Conservation (phyloP, 2,888 invertebrate genomes). For the Smittia aterrima region DNA sequence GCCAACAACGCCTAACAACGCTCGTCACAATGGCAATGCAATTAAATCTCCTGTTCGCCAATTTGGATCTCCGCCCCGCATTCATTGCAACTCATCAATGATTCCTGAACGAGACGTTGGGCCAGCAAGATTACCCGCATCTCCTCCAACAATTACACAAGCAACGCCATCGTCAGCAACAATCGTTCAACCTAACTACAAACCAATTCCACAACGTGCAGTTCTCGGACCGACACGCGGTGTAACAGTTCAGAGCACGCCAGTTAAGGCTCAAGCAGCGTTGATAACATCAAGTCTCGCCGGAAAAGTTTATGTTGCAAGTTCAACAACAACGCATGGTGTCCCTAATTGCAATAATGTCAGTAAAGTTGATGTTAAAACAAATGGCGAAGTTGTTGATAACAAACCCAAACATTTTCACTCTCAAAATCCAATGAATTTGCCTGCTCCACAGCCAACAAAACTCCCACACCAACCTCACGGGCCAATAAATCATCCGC, state of each 20-base stretch:
- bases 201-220: slow-evolving; percentile 47
- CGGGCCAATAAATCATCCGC: slow-evolving; percentile 39
- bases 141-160: slow-evolving; percentile 38
- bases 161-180: slow-evolving; percentile 35
- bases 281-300: slow-evolving; percentile 59
- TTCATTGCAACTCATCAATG: slow-evolving; percentile 42
- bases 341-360: slow-evolving; percentile 4
- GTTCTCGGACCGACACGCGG: slow-evolving; percentile 57
- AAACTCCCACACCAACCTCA: not conserved
- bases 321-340: slow-evolving; percentile 44
- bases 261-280: slow-evolving; percentile 61
- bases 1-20: slow-evolving; percentile 48
- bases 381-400: slow-evolving; percentile 29
- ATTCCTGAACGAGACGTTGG: slow-evolving; percentile 44
- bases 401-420: slow-evolving; percentile 37
- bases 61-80: slow-evolving; percentile 29
- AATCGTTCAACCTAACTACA: slow-evolving; percentile 40
- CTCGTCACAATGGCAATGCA: slow-evolving; percentile 35
- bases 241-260: slow-evolving; percentile 61
- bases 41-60: slow-evolving; percentile 37
- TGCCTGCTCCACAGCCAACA: slow-evolving; percentile 32
- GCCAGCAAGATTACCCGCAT: slow-evolving; percentile 27
- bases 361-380: slow-evolving; percentile 3
- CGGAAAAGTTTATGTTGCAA: slow-evolving; percentile 47
- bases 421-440: slow-evolving; percentile 28